Conservation (phyloP, 2,888 invertebrate genomes). For the Cordilura impudica region DNA sequence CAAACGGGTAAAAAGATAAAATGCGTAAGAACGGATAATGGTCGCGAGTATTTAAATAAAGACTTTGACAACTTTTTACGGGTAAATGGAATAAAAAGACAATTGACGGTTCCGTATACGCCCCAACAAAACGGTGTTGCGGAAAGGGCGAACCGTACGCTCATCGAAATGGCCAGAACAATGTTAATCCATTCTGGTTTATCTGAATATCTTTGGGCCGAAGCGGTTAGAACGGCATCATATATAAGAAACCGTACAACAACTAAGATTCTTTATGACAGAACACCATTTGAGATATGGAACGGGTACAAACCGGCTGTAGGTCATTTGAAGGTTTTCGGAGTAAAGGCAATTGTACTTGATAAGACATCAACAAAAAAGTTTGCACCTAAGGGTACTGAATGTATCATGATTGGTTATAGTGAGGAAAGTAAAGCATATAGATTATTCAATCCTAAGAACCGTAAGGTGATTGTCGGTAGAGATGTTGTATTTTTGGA, state of each 20-base stretch:
- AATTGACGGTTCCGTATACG: too few species aligned
- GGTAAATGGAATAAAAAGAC: too few species aligned
- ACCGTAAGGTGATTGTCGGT: constrained; percentile 19
- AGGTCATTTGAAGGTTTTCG: constrained; percentile 17
- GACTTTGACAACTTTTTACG: too few species aligned
- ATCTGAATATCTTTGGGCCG: constrained; percentile 16
- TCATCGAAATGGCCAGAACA: constrained; percentile 14
- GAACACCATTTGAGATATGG: constrained; percentile 16
- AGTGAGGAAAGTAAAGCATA: constrained; percentile 45
- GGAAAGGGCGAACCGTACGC: too few species aligned
- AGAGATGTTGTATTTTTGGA: constrained; percentile 48
- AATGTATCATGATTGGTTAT: constrained; percentile 46
- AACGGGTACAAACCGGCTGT: background rate
- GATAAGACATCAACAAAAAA: background rate
- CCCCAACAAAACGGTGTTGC: too few species aligned
- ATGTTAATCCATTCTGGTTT: constrained; percentile 4
- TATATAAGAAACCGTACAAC: constrained; percentile 20
- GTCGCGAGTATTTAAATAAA: background rate
- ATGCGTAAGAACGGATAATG: background rate
- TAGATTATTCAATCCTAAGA: constrained; percentile 23
- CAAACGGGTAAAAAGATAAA: background rate
- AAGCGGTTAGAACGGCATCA: background rate
- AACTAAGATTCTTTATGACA: background rate
- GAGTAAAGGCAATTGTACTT: constrained; percentile 1
- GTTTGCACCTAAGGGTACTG: background rate